Conservation (phyloP, 2,888 invertebrate genomes). For the Ochlodes sylvanus region DNA sequence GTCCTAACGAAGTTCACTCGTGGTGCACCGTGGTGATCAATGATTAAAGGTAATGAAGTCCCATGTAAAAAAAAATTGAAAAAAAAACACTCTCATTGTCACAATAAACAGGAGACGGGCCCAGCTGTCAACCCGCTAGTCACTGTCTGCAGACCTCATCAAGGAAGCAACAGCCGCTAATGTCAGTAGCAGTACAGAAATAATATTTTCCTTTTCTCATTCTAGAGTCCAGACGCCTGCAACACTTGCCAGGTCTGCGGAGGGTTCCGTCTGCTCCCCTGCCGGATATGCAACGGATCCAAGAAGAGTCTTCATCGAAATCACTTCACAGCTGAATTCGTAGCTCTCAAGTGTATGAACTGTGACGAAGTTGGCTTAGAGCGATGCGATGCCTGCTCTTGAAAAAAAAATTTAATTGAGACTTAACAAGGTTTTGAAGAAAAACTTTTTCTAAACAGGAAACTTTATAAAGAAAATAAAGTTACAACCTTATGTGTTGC, state of each 20-base stretch:
- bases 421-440: background rate
- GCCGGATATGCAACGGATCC: slow-evolving; percentile 96
- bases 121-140: too few relatives aligned
- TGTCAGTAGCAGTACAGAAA: too few relatives aligned
- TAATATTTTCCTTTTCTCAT: slow-evolving; percentile 45
- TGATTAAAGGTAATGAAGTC: too few relatives aligned
- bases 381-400: slow-evolving; percentile 93
- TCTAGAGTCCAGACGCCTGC: slow-evolving; percentile 92
- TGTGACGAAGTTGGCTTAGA: slow-evolving; percentile 98
- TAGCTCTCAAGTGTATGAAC: slow-evolving; percentile 97
- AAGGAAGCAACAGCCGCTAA: too few relatives aligned
- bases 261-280: slow-evolving; percentile 95
- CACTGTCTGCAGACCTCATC: too few relatives aligned
- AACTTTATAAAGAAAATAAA: background rate
- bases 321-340: slow-evolving; percentile 97
- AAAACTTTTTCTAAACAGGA: background rate
- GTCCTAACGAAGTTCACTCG: too few relatives aligned
- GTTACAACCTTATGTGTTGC: background rate
- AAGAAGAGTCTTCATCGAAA: slow-evolving; percentile 98
- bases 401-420: slow-evolving; percentile 37
- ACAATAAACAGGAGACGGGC: too few relatives aligned
- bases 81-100: too few relatives aligned
- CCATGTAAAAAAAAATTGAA: too few relatives aligned
- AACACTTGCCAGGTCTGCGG: slow-evolving; percentile 95
- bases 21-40: too few relatives aligned